Evolutionary conservation across 1,140 invertebrate species (phyloP).

Genomic region (Rhynchophorus ferrugineus): DNA sequence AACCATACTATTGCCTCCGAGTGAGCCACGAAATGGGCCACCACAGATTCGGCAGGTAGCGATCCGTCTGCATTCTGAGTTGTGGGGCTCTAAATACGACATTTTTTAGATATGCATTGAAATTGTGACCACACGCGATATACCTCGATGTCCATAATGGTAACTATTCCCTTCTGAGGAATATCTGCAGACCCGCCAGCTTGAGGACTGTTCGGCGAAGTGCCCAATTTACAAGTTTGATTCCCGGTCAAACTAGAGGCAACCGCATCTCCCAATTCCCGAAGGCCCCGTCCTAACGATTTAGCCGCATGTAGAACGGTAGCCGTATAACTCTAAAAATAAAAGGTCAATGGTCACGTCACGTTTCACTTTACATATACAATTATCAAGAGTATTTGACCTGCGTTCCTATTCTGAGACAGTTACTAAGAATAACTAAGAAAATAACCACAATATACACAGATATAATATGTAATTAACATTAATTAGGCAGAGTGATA

Average conservation of each 20-base stretch:
- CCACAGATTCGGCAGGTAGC: constrained; percentile 52
- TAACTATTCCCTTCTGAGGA: constrained; percentile 76
- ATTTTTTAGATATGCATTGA: neutral
- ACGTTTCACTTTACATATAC: too few species aligned
- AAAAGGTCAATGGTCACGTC: constrained; percentile 1
- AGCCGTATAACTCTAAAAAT: constrained; percentile 83
- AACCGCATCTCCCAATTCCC: constrained; percentile 88
- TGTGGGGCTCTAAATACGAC: constrained; percentile 24
- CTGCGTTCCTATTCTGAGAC: too few species aligned
- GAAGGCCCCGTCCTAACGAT: constrained; percentile 73
- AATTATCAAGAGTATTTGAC: too few species aligned
- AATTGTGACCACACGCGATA: neutral
- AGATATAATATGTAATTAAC: too few species aligned
- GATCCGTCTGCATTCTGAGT: constrained; percentile 40
- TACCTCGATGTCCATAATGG: constrained; percentile 79
- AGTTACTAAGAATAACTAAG: too few species aligned
- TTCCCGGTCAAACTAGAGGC: constrained; percentile 78
- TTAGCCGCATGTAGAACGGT: constrained; percentile 93
- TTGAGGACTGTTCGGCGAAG: constrained; percentile 39
- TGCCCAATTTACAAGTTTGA: constrained; percentile 38
- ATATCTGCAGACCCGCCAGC: constrained; percentile 44
- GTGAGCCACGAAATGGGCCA: constrained; percentile 94
- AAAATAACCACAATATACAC: too few species aligned
- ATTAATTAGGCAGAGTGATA: too few species aligned
- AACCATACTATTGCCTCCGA: constrained; percentile 84